Conservation (phyloP, 64 coral and sea anemone genomes). For the Trachythela sp. region DNA sequence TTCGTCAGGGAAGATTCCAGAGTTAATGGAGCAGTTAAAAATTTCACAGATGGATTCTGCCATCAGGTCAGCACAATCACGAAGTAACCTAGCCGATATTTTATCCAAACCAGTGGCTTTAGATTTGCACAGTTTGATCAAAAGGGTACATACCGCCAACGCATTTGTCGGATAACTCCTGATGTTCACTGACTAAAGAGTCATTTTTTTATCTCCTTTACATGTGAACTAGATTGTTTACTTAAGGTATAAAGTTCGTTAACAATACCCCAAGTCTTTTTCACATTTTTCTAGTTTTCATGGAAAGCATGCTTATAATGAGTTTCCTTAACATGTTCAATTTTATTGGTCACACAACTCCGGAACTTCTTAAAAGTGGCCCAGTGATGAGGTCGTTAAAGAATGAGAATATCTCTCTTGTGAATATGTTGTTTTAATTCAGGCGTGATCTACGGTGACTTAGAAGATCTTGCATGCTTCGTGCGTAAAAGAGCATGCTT, state of each 20-base stretch:
- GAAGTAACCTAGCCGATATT: slow-evolving; percentile 38
- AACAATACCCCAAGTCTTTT: slow-evolving; percentile 40
- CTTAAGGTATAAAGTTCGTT: slow-evolving; percentile 47
- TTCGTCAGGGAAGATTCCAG: slow-evolving; percentile 46
- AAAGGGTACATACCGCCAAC: neutral
- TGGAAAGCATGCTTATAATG: too few relatives aligned
- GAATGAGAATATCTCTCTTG: slow-evolving; percentile 29
- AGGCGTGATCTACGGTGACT: slow-evolving; percentile 30
- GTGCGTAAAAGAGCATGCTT: slow-evolving; percentile 20
- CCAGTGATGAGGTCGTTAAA: slow-evolving; percentile 16
- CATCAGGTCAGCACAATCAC: slow-evolving; percentile 26
- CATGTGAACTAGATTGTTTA: slow-evolving; percentile 18
- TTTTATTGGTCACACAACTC: too few relatives aligned
- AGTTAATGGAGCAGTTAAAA: slow-evolving; percentile 42
- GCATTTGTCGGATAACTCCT: neutral
- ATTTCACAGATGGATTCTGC: slow-evolving; percentile 24
- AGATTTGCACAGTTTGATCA: too few relatives aligned
- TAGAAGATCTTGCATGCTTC: slow-evolving; percentile 1
- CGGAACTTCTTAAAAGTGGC: neutral
- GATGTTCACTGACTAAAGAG: neutral
- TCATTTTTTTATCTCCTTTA: slow-evolving; percentile 38
- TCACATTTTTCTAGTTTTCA: too few relatives aligned
- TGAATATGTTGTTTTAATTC: slow-evolving; percentile 32
- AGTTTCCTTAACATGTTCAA: too few relatives aligned
- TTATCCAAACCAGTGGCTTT: too few relatives aligned